Base-by-base conservation (phyloP, 2,888 invertebrate species). In the Leptinotarsa juncta region DNA sequence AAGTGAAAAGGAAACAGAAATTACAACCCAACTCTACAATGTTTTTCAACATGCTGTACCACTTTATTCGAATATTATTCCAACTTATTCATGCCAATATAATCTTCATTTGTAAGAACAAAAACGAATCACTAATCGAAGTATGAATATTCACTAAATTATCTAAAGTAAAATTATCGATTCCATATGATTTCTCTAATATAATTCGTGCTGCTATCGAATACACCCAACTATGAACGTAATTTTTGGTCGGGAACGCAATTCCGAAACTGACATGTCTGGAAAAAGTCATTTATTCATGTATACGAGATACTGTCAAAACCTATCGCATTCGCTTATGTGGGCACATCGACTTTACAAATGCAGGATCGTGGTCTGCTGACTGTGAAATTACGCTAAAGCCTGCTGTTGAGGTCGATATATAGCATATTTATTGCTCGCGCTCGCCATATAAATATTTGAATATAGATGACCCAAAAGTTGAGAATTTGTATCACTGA, bases 291-390 rank as follows among this genome's bases (percentile, higher is more conserved):
- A 73, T 78, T 78, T 77, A 77, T 73, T 67, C 72, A 75, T 71
- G 72, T 72, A 26, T 62, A 62, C 62, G 78, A 70, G 72, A 78
- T 78, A 71, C 76, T 79, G 80, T 78, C 80, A 79, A 78, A 79
- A 80, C 76, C 78, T 70, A 75, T 70, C 71, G 77, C 67, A 74
- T 78, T 74, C 68, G 79, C 71, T 51, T 67, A 74, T 67, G 74
- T 62, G 67, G 70, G 62, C 62, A 62, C 70, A 68, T 74, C 67
- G 70, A 74, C 71, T 70, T 70, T 50, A 72, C 62, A 72, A 75
- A 66, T 75, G 71, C 72, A 75, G 69, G 72, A 75, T 75, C 42
- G 74, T 42, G 71, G 67, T 67, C 53, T 71, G 70, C 65, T 74
- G 60, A 71, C 72, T 72, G 75, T 73, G 73, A 73, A 75, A 75